These are phyloP conservation scores for Helostoma temminkii DNA, from an alignment of 2,797 vertebrate species.

Conservation along the genomic window DNA sequence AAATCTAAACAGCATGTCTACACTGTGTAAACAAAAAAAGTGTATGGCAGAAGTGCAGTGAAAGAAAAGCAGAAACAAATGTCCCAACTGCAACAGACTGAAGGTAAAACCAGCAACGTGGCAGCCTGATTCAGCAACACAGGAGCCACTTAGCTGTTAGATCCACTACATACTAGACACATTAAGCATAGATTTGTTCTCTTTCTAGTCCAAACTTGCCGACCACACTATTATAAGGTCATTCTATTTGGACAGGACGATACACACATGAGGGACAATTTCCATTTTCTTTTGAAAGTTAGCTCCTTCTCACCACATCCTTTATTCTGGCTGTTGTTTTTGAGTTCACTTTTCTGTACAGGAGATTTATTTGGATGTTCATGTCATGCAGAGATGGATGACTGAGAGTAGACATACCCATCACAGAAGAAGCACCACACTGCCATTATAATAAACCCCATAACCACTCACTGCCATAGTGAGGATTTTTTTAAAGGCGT, in stretches of 20 bases:
- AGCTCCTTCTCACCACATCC: slow-evolving; percentile 39
- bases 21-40: not conserved
- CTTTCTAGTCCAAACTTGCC: slow-evolving; percentile 29
- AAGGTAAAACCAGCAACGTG: slow-evolving; percentile 38
- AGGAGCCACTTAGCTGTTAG: slow-evolving; percentile 31
- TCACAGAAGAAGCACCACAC: slow-evolving; percentile 39
- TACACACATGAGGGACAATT: slow-evolving; percentile 33
- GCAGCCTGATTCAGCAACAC: slow-evolving; percentile 21
- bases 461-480: slow-evolving; percentile 29
- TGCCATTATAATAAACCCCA: slow-evolving; percentile 44
- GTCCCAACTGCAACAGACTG: not conserved
- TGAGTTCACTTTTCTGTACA: slow-evolving; percentile 37
- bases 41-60: slow-evolving; percentile 1
- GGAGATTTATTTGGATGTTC: slow-evolving; percentile 60
- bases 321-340: slow-evolving; percentile 37
- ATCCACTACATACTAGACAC: slow-evolving; percentile 26
- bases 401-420: slow-evolving; percentile 57
- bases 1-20: not conserved
- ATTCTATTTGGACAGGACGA: slow-evolving; percentile 37
- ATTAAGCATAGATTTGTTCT: slow-evolving; percentile 20
- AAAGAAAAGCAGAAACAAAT: slow-evolving; percentile 14
- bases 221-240: slow-evolving; percentile 40
- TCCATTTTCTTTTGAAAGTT: slow-evolving; percentile 31
- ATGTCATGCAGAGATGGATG: slow-evolving; percentile 62
- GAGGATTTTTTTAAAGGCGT: slow-evolving; percentile 29